Conservation (phyloP, 2,888 invertebrate genomes). For the Melanostoma scalare region DNA sequence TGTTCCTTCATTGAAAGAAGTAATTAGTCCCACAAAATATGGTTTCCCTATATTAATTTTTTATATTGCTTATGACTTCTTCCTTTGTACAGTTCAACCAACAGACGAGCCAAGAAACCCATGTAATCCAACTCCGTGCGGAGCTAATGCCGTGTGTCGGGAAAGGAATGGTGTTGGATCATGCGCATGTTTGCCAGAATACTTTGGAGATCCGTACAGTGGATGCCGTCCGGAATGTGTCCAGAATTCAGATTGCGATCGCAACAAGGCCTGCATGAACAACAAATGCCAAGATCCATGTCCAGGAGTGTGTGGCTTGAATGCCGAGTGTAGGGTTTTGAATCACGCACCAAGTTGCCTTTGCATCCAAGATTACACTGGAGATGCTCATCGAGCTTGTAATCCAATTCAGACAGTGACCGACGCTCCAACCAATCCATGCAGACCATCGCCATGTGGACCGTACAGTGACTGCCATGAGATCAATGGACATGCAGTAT, state of each 20-base stretch:
- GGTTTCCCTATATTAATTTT: slow-evolving; percentile 22
- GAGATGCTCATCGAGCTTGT: slow-evolving; percentile 88
- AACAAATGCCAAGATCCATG: slow-evolving; percentile 92
- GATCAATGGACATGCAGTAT: slow-evolving; percentile 85
- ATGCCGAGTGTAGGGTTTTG: slow-evolving; percentile 88
- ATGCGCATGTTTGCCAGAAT: slow-evolving; percentile 89
- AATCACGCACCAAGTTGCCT: slow-evolving; percentile 91
- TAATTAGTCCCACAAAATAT: slow-evolving; percentile 74
- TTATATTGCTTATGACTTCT: slow-evolving; percentile 15
- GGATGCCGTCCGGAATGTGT: slow-evolving; percentile 92
- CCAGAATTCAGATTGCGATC: slow-evolving; percentile 89
- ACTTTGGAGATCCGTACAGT: slow-evolving; percentile 89
- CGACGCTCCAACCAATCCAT: slow-evolving; percentile 82
- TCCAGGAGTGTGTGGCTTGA: slow-evolving; percentile 89
- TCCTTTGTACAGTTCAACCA: slow-evolving; percentile 76
- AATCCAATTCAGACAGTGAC: slow-evolving; percentile 78
- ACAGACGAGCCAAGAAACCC: slow-evolving; percentile 86
- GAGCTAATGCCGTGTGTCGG: slow-evolving; percentile 90
- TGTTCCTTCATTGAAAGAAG: slow-evolving; percentile 85
- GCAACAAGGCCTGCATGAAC: slow-evolving; percentile 88
- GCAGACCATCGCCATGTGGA: slow-evolving; percentile 86
- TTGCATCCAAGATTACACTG: slow-evolving; percentile 88
- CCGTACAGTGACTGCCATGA: slow-evolving; percentile 86
- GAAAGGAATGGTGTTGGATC: slow-evolving; percentile 89
- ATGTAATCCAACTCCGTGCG: slow-evolving; percentile 91